Percentiles rank a stretch among this genome's conserved stretches.
Evolutionary conservation across 1,140 invertebrate species (phyloP).

Genomic region (Papilio dardanus): DNA sequence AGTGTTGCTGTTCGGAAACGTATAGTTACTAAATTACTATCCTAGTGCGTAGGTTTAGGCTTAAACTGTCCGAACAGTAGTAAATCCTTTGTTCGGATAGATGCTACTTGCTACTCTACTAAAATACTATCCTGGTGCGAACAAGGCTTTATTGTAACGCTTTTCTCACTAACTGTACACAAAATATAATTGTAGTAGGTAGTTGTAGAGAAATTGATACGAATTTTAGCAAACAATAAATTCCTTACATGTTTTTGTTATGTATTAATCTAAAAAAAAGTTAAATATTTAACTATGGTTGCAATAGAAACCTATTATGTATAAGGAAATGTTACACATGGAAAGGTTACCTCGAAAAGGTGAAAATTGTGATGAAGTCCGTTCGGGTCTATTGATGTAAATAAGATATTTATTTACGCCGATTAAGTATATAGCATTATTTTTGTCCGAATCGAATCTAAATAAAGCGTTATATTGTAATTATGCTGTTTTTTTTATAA

Average conservation of each 20-base stretch:
- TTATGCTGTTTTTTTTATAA: slow-evolving; percentile 38
- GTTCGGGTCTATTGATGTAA: slow-evolving; percentile 45
- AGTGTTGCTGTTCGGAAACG: no score
- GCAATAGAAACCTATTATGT: slow-evolving; percentile 26
- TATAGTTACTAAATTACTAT: no score
- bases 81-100: no score
- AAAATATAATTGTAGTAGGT: slow-evolving; percentile 10
- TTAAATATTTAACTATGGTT: neutral
- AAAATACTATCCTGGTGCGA: no score
- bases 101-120: no score
- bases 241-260: neutral
- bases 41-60: no score
- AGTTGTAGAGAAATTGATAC: slow-evolving; percentile 5
- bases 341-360: slow-evolving; percentile 23
- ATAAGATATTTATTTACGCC: slow-evolving; percentile 41
- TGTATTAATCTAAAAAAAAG: neutral
- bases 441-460: slow-evolving; percentile 49
- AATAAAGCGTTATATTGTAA: slow-evolving; percentile 46
- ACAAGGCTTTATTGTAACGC: no score
- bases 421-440: slow-evolving; percentile 41
- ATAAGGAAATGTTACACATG: slow-evolving; percentile 28
- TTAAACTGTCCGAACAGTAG: no score
- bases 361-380: slow-evolving; percentile 35
- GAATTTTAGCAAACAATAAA: slow-evolving; percentile 31
- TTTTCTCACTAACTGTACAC: slow-evolving; percentile 34